Conservation (phyloP, 30 jellyfish, hydroid and myxozoan species). For the Catostylus mosaicus region DNA sequence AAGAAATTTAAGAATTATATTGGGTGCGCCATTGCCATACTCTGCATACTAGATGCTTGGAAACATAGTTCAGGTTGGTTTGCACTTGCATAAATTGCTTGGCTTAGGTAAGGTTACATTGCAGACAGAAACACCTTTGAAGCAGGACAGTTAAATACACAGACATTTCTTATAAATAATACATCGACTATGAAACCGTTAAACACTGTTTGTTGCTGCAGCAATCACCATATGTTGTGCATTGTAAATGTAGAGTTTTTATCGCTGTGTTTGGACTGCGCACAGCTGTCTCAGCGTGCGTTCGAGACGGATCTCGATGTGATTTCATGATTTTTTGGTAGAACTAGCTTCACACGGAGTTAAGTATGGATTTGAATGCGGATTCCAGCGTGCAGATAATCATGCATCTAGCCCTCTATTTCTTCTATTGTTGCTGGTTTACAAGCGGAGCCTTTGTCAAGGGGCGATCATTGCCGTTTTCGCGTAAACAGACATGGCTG, state of each 20-base stretch:
- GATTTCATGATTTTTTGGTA: constrained; percentile 26
- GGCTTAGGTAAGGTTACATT: too few species aligned
- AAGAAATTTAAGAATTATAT: too few species aligned
- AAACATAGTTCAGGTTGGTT: too few species aligned
- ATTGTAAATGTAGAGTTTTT: neutral
- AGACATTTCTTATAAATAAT: too few species aligned
- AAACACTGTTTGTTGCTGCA: neutral
- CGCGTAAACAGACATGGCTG: constrained; percentile 37
- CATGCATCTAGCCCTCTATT: neutral
- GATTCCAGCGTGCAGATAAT: neutral
- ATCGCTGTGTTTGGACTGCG: constrained; percentile 29
- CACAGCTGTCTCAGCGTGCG: constrained; percentile 62
- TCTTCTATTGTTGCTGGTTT: neutral
- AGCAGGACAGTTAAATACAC: too few species aligned
- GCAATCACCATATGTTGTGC: neutral
- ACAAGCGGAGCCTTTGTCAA: neutral
- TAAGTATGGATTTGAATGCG: neutral
- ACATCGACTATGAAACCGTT: neutral
- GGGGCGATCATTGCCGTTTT: constrained; percentile 26
- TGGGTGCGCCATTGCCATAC: too few species aligned
- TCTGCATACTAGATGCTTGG: too few species aligned
- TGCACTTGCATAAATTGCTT: too few species aligned
- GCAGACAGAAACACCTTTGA: too few species aligned
- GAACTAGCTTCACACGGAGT: neutral
- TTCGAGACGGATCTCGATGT: constrained; percentile 59